Evolutionary conservation across 2,888 invertebrate genomes (phyloP).

Genomic region (Thecocarcelia acutangulata): DNA sequence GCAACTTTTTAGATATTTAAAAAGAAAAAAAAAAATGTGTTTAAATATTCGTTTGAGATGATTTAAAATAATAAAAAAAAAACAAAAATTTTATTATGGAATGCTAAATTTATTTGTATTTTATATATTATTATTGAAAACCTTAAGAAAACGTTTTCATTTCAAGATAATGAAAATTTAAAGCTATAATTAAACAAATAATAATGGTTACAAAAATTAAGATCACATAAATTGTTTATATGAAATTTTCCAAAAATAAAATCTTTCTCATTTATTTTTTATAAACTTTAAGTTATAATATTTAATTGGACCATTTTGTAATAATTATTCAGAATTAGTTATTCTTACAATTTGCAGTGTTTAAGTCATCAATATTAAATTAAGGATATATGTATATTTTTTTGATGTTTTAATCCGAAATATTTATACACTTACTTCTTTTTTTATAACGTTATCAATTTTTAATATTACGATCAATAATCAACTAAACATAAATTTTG

Average conservation of each 20-base stretch:
- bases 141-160: slow-evolving; percentile 37
- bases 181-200: slow-evolving; percentile 52
- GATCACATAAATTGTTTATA: slow-evolving; percentile 56
- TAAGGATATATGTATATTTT: slow-evolving; percentile 17
- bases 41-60: background rate
- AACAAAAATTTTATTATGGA: slow-evolving; percentile 23
- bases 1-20: no score
- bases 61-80: background rate
- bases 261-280: slow-evolving; percentile 22
- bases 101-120: slow-evolving; percentile 59
- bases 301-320: slow-evolving; percentile 66
- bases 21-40: no score
- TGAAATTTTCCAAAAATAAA: slow-evolving; percentile 31
- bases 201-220: slow-evolving; percentile 34
- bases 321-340: slow-evolving; percentile 50
- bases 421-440: no score
- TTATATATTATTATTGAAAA: slow-evolving; percentile 33
- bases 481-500: no score
- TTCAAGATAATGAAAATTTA: slow-evolving; percentile 59
- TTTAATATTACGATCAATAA: no score
- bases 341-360: slow-evolving; percentile 16
- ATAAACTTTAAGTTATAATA: slow-evolving; percentile 61
- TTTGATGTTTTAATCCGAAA: slow-evolving; percentile 18
- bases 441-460: no score
- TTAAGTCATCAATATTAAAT: slow-evolving; percentile 9